Base-by-base conservation (phyloP, 2,888 invertebrate species). In the Beris morrisii region DNA sequence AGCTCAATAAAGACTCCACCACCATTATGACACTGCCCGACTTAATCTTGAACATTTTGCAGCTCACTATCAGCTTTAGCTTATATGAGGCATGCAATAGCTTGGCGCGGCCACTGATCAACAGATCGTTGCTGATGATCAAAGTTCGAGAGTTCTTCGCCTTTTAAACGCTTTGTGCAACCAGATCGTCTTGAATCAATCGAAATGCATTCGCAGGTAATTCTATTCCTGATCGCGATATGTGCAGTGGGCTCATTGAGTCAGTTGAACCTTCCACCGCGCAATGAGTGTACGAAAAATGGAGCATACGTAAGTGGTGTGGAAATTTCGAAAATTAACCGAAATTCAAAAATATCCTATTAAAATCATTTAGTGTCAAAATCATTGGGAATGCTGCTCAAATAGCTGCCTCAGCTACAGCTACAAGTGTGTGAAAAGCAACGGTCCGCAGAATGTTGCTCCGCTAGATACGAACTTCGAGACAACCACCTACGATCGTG, bases 361-460 rank as follows among this genome's bases (percentile, higher is more conserved):
- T 52, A 43, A 43, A 38, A 38, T 38, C 9, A 38, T 32, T 38
- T 50, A 79, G 80, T 80, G 80, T 30, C 75, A 74, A 48, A 73
- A 72, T 50, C 78, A 79, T 68, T 71, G 68, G 71, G 78, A 80
- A 5, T 80, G 80, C 59, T 80, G 80, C 55, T 77, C 80, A 0
- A 70, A 73, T 43, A 77, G 73, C 22, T 80, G 80, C 65, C 69
- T 77, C 68, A 76, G 74, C 9, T 79, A 76, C 59, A 55, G 72
- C 65, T 74, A 74, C 66, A 68, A 76, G 64, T 72, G 79, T 70
- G 69, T 75, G 15, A 31, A 28, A 30, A 43, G 44, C 3, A 44
- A 64, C 31, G 43, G 32, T 30, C 43, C 38, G 38, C 38, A 38
- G 9, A 7, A 38, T 5, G 38, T 3, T 1, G 38, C 3, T 38